Base-by-base conservation (phyloP, 2,888 invertebrate species). In the Brachyptera putata region DNA sequence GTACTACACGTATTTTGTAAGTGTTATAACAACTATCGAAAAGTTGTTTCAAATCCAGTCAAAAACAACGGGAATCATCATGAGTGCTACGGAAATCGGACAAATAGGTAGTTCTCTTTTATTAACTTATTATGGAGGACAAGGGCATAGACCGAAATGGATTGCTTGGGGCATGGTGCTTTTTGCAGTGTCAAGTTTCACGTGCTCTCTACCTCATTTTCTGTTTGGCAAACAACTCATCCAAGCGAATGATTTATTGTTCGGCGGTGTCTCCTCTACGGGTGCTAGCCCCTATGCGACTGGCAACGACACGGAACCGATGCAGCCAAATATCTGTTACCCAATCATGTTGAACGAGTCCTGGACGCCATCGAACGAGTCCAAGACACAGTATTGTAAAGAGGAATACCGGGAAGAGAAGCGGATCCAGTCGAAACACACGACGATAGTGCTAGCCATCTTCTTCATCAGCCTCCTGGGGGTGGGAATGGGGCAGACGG, bases 1-100 rank as follows among this genome's bases (percentile, higher is more conserved):
- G 91, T 94, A 91, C 76, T 90, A 90, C 76, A 94, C 95, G 41
- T 95, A 95, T 75, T 93, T 95, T 74, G 94, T 94, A 61, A 91
- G 91, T 73, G 91, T 92, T 66, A 91, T 94, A 70, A 95, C 95
- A 60, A 95, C 94, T 30, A 88, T 95, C 66, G 94, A 95, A 75
- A 94, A 93, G 75, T 79, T 95, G 63, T 95, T 92, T 74, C 89
- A 91, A 78, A 88, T 95, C 63, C 92, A 92, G 74, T 92, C 92
- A 61, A 91, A 90, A 77, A 92, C 91, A 41, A 94, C 92, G 0
- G 94, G 64, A 30, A 84, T 91, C 60, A 83, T 95, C 68, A 82
- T 95, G 80, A 91, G 91, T 67, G 92, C 93, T 65, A 93, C 92
- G 18, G 94, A 95, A 76, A 89, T 95, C 71, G 95, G 95, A 0